These are phyloP conservation scores for Chrysopa pallens DNA, from an alignment of 1,140 invertebrate species.

Conservation along the genomic window DNA sequence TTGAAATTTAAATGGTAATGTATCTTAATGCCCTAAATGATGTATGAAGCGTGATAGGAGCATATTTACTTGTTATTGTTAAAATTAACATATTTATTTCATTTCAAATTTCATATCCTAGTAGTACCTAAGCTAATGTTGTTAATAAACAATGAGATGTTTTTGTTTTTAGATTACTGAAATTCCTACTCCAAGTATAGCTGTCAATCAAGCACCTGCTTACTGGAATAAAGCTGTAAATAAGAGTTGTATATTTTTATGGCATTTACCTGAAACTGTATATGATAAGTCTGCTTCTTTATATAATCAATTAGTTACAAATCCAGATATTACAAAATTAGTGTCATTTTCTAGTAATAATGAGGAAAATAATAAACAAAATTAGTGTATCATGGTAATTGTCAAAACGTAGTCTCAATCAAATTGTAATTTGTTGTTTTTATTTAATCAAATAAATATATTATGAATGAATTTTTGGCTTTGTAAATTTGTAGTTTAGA, in stretches of 20 bases:
- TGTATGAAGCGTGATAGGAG: background rate
- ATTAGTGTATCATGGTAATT: background rate
- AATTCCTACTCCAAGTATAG: slow-evolving; percentile 26
- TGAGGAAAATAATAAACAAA: background rate
- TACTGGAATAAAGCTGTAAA: slow-evolving; percentile 36
- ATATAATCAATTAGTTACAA: slow-evolving; percentile 4
- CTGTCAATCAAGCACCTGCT: slow-evolving; percentile 24
- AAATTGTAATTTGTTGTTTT: background rate
- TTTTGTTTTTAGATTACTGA: slow-evolving; percentile 27
- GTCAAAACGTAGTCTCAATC: background rate
- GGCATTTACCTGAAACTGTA: slow-evolving; percentile 20
- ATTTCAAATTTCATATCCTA: background rate
- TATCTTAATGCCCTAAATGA: background rate
- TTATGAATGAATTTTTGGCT: too few relatives aligned
- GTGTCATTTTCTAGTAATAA: background rate
- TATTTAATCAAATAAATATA: background rate
- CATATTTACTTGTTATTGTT: background rate
- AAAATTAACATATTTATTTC: background rate
- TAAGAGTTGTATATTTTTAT: slow-evolving; percentile 28
- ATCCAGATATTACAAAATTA: background rate
- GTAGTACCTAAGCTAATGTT: too few relatives aligned
- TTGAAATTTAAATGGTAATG: background rate
- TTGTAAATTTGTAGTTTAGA: too few relatives aligned
- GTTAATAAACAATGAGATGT: too few relatives aligned
- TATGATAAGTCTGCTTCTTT: background rate